Conservation (phyloP, 2,797 vertebrate genomes). For the Rhinatrema bivittatum region DNA sequence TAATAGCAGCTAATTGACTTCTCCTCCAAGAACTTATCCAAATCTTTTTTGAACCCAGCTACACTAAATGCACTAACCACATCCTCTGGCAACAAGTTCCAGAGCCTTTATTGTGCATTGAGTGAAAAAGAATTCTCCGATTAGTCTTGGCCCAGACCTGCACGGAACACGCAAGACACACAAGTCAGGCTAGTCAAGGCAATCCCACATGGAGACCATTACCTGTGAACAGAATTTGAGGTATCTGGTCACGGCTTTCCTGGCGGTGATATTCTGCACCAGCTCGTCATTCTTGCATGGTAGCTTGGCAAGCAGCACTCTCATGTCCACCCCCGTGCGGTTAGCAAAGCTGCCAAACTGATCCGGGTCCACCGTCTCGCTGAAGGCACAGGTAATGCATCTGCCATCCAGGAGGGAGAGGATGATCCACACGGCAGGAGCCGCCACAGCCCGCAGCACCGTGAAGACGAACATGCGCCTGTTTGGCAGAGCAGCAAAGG, state of each 20-base stretch:
- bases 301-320: not conserved
- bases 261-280: not conserved
- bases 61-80: too few species aligned
- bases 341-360: conserved; percentile 4
- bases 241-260: conserved; percentile 7
- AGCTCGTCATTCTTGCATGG: conserved; percentile 2
- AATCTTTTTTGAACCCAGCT: too few species aligned
- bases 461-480: not conserved
- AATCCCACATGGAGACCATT: too few species aligned
- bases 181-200: too few species aligned
- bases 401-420: conserved; percentile 3
- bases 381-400: not conserved
- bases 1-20: too few species aligned
- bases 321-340: not conserved
- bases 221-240: conserved; percentile 10
- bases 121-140: too few species aligned
- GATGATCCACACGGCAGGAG: conserved; percentile 1
- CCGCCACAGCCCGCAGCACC: not conserved
- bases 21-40: too few species aligned
- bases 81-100: too few species aligned
- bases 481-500: too few species aligned
- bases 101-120: too few species aligned
- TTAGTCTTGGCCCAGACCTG: too few species aligned
- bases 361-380: conserved; percentile 3
- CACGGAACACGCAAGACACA: too few species aligned